Evolutionary conservation across 2,113 vertebrate genomes (phyloP).

Genomic region (Trochalopteron elliotii): DNA sequence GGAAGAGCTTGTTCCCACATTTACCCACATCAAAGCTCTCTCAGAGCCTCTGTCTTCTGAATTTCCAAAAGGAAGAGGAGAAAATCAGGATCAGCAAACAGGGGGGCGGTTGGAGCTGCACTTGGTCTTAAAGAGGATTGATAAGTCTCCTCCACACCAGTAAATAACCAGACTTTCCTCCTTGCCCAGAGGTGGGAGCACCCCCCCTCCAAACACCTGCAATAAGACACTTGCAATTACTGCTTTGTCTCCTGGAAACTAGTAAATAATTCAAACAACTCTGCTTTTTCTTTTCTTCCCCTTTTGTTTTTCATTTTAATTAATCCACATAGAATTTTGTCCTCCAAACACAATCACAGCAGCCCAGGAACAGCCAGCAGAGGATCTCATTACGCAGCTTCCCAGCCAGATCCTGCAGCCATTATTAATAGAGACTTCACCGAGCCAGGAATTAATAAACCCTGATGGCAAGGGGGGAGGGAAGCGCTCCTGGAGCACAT

Average conservation of each 20-base stretch:
- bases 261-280: conserved; percentile 67
- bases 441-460: background rate
- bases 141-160: background rate
- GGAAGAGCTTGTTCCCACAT: background rate
- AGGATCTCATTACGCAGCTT: conserved; percentile 10
- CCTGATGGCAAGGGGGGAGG: background rate
- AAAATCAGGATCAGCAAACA: background rate
- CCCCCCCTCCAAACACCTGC: background rate
- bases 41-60: background rate
- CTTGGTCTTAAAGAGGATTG: background rate
- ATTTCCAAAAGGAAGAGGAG: background rate
- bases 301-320: conserved; percentile 65
- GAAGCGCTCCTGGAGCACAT: background rate
- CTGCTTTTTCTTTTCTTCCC: background rate
- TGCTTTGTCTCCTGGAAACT: conserved; percentile 50
- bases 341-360: background rate
- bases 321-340: conserved; percentile 61
- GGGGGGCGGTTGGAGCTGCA: background rate
- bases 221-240: background rate
- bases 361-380: conserved; percentile 32
- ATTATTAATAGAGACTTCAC: conserved; percentile 43
- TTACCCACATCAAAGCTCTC: background rate
- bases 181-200: background rate
- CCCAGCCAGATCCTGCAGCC: background rate
- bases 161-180: background rate